Percentiles rank a stretch among this genome's conserved stretches.
Evolutionary conservation across 2,113 vertebrate species (phyloP).

Genomic region (Numida meleagris): DNA sequence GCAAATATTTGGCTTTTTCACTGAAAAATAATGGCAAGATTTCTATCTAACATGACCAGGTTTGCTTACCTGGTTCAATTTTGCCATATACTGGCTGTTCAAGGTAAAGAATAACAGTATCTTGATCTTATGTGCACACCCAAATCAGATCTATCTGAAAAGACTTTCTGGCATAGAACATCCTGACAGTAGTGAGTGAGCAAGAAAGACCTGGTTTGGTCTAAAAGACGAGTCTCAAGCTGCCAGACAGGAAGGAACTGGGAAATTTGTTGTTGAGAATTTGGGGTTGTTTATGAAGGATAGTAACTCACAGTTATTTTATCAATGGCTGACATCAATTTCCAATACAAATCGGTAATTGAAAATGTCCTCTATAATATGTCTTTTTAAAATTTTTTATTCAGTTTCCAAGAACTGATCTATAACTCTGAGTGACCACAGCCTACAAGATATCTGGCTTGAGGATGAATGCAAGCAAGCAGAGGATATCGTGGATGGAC

Average conservation of each 20-base stretch:
- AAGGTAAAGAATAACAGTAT: neutral
- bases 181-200: neutral
- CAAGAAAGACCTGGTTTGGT: neutral
- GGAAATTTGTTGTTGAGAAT: neutral
- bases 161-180: neutral
- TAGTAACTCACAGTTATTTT: neutral
- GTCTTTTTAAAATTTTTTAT: neutral
- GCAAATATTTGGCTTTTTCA: neutral
- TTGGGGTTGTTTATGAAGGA: neutral
- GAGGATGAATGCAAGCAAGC: neutral
- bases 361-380: neutral
- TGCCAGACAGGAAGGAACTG: neutral
- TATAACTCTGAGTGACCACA: neutral
- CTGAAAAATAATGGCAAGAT: neutral
- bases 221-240: neutral
- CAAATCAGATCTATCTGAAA: neutral
- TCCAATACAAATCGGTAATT: neutral
- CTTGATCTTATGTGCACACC: neutral
- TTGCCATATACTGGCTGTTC: neutral
- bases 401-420: neutral
- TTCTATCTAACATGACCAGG: neutral
- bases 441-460: neutral
- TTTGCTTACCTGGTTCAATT: neutral
- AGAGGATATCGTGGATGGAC: neutral
- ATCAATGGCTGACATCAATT: neutral